Percentiles rank a stretch among this genome's conserved stretches.
Evolutionary conservation across 1,140 invertebrate species (phyloP).

Genomic region (Caenorhabditis briggsae): DNA sequence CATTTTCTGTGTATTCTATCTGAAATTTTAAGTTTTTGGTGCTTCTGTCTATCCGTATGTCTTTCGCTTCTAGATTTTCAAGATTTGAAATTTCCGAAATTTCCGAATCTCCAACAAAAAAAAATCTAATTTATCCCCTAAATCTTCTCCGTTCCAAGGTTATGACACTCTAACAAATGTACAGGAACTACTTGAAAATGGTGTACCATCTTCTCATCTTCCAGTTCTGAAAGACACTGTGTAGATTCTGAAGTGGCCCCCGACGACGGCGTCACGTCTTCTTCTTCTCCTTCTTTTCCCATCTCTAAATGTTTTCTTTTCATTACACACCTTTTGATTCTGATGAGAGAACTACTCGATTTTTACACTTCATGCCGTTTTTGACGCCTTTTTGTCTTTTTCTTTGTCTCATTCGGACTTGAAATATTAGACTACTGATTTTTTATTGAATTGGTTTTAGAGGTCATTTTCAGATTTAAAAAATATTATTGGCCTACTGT

Average conservation of each 20-base stretch:
- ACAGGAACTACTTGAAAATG: conserved; percentile 4
- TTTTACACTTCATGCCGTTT: conserved; percentile 10
- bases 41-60: no score
- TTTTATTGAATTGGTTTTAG: no score
- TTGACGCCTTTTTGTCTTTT: conserved; percentile 13
- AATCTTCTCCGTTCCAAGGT: not conserved
- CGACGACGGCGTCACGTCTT: not conserved
- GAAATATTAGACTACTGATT: not conserved
- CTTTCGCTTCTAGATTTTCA: no score
- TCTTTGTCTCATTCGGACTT: not conserved
- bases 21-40: no score
- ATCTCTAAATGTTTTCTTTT: conserved; percentile 2
- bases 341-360: not conserved
- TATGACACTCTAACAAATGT: not conserved
- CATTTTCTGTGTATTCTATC: no score
- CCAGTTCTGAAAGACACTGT: not conserved
- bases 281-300: not conserved
- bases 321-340: conserved; percentile 4
- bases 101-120: not conserved
- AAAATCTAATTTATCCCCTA: not conserved
- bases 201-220: not conserved
- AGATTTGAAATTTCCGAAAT: no score
- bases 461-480: no score
- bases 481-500: no score
- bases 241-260: not conserved